phyloP scores from a whole-genome alignment of 2,888 invertebrate species.

The Gnatocerus cornutus region DNA sequence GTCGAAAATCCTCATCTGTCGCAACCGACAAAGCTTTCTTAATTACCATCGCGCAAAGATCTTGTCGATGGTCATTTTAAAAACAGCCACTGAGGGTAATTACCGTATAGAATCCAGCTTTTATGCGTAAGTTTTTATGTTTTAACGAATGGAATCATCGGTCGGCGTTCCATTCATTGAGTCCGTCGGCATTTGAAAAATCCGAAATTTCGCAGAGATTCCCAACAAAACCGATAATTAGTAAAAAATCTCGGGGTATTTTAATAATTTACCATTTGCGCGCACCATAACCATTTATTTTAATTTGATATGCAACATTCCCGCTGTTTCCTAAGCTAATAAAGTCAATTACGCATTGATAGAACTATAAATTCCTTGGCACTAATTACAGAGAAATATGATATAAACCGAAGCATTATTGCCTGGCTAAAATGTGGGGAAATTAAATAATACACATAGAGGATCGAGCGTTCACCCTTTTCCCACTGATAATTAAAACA shows the following conservation, averaged over 20 bases:
- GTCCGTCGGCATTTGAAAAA: conserved; percentile 37
- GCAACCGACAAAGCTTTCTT: conserved; percentile 21
- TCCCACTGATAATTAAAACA: neutral
- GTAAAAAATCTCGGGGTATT: conserved; percentile 43
- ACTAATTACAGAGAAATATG: conserved; percentile 57
- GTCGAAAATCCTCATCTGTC: conserved; percentile 2
- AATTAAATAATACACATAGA: conserved; percentile 41
- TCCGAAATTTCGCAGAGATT: conserved; percentile 42
- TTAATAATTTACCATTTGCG: conserved; percentile 45
- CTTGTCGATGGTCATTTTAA: conserved; percentile 33
- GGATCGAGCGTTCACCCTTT: conserved; percentile 31
- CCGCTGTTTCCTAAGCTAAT: conserved; percentile 57
- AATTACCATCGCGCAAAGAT: conserved; percentile 20
- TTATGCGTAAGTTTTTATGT: conserved; percentile 41
- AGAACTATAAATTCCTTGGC: conserved; percentile 56
- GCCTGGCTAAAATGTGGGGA: conserved; percentile 39
- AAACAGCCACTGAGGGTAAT: conserved; percentile 29
- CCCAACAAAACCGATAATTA: conserved; percentile 45
- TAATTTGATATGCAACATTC: conserved; percentile 53
- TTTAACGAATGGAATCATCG: conserved; percentile 42
- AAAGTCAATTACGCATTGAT: conserved; percentile 57
- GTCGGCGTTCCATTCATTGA: conserved; percentile 41
- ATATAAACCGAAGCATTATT: conserved; percentile 43
- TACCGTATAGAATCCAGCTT: conserved; percentile 38
- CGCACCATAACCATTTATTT: conserved; percentile 43